phyloP scores from a whole-genome alignment of 2,113 vertebrate genomes.

The Bombycilla garrulus region DNA sequence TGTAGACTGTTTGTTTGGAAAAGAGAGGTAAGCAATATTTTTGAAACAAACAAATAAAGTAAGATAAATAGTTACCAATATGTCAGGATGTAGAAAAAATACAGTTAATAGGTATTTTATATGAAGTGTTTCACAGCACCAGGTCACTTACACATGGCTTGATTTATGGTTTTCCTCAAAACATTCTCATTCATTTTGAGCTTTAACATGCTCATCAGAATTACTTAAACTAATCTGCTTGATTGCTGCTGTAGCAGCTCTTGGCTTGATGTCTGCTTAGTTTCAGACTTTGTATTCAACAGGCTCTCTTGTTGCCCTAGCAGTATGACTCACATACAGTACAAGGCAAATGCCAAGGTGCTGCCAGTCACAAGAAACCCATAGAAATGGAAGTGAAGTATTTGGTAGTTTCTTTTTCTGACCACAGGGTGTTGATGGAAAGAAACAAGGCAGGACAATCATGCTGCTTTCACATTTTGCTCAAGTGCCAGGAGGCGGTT shows the following conservation, averaged over 20 bases:
- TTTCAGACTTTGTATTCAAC: constrained; percentile 45
- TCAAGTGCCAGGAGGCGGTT: constrained; percentile 11
- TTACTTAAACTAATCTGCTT: constrained; percentile 39
- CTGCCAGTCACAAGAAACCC: constrained; percentile 44
- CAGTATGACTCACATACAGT: background rate
- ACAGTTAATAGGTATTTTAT: background rate
- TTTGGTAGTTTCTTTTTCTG: constrained; percentile 43
- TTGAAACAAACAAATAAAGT: background rate
- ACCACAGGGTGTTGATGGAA: constrained; percentile 34
- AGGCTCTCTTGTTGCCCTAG: background rate
- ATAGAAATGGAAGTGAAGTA: constrained; percentile 42
- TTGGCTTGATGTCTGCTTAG: constrained; percentile 27
- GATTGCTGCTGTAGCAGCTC: constrained; percentile 24
- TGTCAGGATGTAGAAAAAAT: background rate
- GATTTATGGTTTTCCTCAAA: background rate
- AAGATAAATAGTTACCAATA: background rate
- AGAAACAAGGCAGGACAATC: constrained; percentile 49
- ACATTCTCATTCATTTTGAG: background rate
- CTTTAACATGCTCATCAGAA: background rate
- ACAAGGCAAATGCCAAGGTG: constrained; percentile 17
- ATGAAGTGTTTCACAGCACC: background rate
- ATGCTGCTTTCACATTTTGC: background rate
- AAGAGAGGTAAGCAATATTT: background rate
- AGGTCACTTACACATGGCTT: background rate
- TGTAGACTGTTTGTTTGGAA: background rate